A percentile compares a stretch with the other conserved stretches of the same genome.
phyloP scores from a whole-genome alignment of 2,797 vertebrate genomes.

The Hapalemur alaotrensis region DNA sequence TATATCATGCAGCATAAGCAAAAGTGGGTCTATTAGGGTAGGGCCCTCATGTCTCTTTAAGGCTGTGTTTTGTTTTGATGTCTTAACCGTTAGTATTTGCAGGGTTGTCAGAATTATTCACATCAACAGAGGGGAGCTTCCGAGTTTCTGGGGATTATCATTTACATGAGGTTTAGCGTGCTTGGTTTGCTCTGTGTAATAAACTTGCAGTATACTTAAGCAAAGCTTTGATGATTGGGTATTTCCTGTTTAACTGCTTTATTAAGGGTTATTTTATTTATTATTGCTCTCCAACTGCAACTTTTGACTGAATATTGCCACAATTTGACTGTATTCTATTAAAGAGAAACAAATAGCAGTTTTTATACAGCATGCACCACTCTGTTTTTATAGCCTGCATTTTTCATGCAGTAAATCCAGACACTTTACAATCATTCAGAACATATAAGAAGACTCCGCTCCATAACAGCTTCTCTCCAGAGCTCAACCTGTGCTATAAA shows the following conservation, averaged over 20 bases:
- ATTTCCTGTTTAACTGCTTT: constrained; percentile 22
- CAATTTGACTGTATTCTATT: constrained; percentile 37
- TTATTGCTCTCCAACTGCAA: constrained; percentile 23
- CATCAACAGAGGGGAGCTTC: not conserved
- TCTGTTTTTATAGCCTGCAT: constrained; percentile 51
- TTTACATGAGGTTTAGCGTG: not conserved
- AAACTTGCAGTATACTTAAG: not conserved
- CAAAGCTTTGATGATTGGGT: constrained; percentile 19
- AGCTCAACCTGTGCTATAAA: constrained; percentile 48
- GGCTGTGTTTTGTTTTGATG: constrained; percentile 40
- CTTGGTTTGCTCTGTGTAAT: not conserved
- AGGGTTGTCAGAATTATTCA: constrained; percentile 37
- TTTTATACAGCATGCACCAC: not conserved
- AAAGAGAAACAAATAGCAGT: constrained; percentile 47
- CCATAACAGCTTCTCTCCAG: constrained; percentile 4
- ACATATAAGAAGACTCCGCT: constrained; percentile 31
- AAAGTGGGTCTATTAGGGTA: not conserved
- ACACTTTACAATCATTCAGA: constrained; percentile 61
- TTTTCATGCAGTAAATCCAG: constrained; percentile 50
- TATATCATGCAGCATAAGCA: not conserved
- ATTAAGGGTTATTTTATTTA: constrained; percentile 43
- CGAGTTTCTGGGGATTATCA: constrained; percentile 9
- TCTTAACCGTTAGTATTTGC: constrained; percentile 41
- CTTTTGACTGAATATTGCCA: constrained; percentile 41
- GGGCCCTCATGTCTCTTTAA: not conserved